Evolutionary conservation across 2,888 invertebrate genomes (phyloP), one percentile per base, ranked within the genome.

Genomic region (Melanchra persicariae): DNA sequence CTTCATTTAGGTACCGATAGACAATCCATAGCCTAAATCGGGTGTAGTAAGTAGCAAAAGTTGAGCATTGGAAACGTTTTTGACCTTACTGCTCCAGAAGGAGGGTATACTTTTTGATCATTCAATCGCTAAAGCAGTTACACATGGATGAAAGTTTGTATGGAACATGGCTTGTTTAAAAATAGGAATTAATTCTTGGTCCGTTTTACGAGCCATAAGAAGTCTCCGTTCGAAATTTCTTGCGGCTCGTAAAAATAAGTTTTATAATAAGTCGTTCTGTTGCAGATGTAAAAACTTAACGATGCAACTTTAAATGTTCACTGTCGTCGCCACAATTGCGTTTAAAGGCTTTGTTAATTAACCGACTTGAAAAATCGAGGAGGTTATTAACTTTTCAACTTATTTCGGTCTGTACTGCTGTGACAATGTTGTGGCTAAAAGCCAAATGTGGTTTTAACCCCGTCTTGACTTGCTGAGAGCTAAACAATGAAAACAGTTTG

Each of bases 201-300:
- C 75, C 66, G 65, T 67, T 71, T 54, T 76, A 71, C 9, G 52
- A 75, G 1, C 26, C 26, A 12, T 37, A 37, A 71, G 34, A 63
- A 58, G 26, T 30, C 34, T 10, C 65, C 70, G 67, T 81, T 75
- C 70, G 66, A 68, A 81, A 82, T 70, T 77, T 82, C 76, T 76
- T 69, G 52, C 6, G 65, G 68, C 64, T 85, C 80, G 76, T 87
- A 87, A 87, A 85, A 83, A 67, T 79, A 74, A 79, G 59, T 74
- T 70, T 81, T 83, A 78, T 81, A 77, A 76, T 75, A 76, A 64
- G 63, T 57, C 70, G 70, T 81, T 80, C 72, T 58, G 81, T 68
- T 73, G 74, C 69, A 81, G 80, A 77, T 74, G 68, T 80, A 85
- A 83, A 86, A 83, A 82, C 52, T 84, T 86, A 82, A 85, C 83